These are phyloP conservation scores for Holothuria glaberrima DNA, from an alignment of 35 echinoderm and acorn worm species.

Conservation along the genomic window DNA sequence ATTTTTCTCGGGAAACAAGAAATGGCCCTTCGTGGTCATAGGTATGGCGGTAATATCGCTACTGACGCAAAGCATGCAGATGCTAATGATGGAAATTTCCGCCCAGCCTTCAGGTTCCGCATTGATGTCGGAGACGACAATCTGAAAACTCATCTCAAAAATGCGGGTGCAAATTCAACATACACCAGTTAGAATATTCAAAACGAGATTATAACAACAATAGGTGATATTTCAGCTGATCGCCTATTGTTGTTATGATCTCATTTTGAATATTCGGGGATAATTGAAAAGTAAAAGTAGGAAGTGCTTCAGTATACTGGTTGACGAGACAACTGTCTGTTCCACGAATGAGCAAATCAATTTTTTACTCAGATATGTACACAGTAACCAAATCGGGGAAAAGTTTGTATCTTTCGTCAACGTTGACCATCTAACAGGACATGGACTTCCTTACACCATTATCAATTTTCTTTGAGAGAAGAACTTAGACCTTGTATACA, in stretches of 20 bases:
- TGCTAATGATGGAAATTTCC: conserved; percentile 19
- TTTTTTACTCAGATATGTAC: not conserved
- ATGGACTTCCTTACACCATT: not conserved
- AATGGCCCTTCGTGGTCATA: not conserved
- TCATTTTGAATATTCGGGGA: too few relatives aligned
- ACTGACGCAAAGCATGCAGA: not conserved
- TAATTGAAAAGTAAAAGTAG: not conserved
- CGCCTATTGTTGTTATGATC: too few relatives aligned
- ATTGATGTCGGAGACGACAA: conserved; percentile 9
- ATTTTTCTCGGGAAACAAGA: conserved; percentile 13
- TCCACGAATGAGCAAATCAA: conserved; percentile 2
- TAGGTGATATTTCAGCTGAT: not conserved
- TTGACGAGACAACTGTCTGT: conserved; percentile 1
- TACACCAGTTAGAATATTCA: conserved; percentile 26
- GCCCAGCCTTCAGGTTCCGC: conserved; percentile 1
- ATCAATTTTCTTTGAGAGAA: not conserved
- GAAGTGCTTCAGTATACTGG: conserved; percentile 14
- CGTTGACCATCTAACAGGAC: not conserved
- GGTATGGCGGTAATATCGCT: conserved; percentile 3
- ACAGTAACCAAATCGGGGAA: not conserved
- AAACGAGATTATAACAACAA: conserved; percentile 9
- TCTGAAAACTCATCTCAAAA: conserved; percentile 10
- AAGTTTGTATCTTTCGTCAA: conserved; percentile 11
- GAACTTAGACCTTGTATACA: not conserved
- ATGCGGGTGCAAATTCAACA: conserved; percentile 3